These are phyloP conservation scores for Callyntrura guangdongensis DNA, from an alignment of 2,888 invertebrate species.

Conservation along the genomic window DNA sequence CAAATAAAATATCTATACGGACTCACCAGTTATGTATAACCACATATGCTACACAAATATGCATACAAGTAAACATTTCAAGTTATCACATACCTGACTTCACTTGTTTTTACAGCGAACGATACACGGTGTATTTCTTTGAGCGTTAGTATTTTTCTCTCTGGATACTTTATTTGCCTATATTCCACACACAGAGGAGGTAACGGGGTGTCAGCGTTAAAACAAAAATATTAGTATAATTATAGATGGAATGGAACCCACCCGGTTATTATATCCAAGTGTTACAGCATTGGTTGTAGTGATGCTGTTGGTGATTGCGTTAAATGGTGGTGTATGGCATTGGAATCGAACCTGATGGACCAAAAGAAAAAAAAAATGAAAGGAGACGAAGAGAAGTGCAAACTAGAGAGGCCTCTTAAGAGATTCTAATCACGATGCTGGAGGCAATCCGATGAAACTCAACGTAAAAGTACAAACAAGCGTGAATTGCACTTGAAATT, in stretches of 20 bases:
- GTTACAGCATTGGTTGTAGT: not conserved
- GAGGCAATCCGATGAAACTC: conserved; percentile 75
- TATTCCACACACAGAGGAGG: not conserved
- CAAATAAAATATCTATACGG: not conserved
- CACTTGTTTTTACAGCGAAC: conserved; percentile 15
- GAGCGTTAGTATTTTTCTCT: conserved; percentile 2
- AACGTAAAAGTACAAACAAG: conserved; percentile 77
- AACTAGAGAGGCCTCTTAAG: conserved; percentile 70
- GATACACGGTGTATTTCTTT: conserved; percentile 43
- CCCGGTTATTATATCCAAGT: conserved; percentile 19
- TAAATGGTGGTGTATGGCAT: not conserved
- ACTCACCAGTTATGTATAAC: too few species aligned
- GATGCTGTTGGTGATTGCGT: not conserved
- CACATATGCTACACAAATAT: too few species aligned
- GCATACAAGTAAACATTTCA: too few species aligned
- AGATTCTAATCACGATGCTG: conserved; percentile 80
- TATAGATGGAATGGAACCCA: conserved; percentile 8
- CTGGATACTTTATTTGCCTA: too few species aligned
- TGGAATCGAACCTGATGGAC: conserved; percentile 4
- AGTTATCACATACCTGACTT: not conserved
- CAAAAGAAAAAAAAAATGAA: conserved; percentile 38
- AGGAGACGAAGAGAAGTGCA: conserved; percentile 20
- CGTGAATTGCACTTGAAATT: conserved; percentile 77
- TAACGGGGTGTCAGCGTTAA: not conserved
- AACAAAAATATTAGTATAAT: conserved; percentile 50